Conservation (phyloP, 64 coral and sea anemone species). For the Platygyra sinensis region DNA sequence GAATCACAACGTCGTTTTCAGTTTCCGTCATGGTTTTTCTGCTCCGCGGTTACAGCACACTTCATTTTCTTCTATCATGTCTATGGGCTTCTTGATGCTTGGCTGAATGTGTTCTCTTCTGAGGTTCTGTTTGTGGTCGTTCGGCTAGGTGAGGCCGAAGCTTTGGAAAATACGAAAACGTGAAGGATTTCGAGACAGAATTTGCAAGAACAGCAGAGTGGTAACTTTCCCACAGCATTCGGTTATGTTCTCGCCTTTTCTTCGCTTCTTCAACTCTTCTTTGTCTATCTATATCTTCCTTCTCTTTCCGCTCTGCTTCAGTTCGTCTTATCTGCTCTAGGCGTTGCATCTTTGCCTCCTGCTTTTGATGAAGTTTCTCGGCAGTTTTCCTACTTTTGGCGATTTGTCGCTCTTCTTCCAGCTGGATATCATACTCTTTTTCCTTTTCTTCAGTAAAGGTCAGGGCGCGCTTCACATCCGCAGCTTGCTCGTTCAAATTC, state of each 20-base stretch:
- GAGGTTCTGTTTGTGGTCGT: conserved; percentile 1
- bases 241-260: neutral
- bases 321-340: conserved; percentile 4
- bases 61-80: neutral
- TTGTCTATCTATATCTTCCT: neutral
- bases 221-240: conserved; percentile 34
- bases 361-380: neutral
- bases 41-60: neutral
- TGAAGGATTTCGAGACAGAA: conserved; percentile 31
- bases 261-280: conserved; percentile 7
- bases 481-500: conserved; percentile 14
- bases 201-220: conserved; percentile 6
- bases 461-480: neutral
- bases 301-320: conserved; percentile 8
- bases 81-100: conserved; percentile 1
- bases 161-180: conserved; percentile 44
- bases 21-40: neutral
- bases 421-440: neutral
- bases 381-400: neutral
- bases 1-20: too few relatives aligned
- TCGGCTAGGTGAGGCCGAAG: neutral
- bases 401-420: neutral
- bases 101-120: neutral
- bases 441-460: neutral
- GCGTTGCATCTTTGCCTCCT: conserved; percentile 5